These are phyloP conservation scores for Acinonyx jubatus DNA, from an alignment of 2,113 vertebrate species.

Conservation along the genomic window DNA sequence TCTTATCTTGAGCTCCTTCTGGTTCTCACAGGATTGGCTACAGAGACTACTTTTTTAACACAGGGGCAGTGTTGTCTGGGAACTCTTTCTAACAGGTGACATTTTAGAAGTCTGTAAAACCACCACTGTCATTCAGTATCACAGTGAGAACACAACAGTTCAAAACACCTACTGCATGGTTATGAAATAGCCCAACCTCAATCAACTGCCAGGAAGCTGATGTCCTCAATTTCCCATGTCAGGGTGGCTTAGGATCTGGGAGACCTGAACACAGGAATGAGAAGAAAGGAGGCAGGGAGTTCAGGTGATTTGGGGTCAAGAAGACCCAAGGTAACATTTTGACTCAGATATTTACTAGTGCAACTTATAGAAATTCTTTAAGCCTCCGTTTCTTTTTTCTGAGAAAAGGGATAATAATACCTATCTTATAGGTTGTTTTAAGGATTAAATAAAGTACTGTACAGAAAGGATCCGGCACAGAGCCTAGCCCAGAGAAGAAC, in stretches of 20 bases:
- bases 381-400: neutral
- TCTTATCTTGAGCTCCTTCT: neutral
- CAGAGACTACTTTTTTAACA: neutral
- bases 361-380: neutral
- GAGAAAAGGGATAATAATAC: neutral
- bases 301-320: neutral
- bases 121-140: neutral
- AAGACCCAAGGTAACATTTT: neutral
- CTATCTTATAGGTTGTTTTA: neutral
- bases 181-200: neutral
- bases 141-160: neutral
- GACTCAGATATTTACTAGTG: neutral
- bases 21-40: neutral
- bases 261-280: accelerated
- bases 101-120: neutral
- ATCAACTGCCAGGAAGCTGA: neutral
- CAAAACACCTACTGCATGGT: neutral
- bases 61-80: neutral
- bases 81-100: conserved; percentile 59
- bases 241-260: neutral
- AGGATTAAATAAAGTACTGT: neutral
- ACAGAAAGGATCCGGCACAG: neutral
- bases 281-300: neutral
- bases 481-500: neutral
- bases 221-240: neutral